Conservation (phyloP, 1,140 invertebrate genomes). For the Meloidogyne hapla region DNA sequence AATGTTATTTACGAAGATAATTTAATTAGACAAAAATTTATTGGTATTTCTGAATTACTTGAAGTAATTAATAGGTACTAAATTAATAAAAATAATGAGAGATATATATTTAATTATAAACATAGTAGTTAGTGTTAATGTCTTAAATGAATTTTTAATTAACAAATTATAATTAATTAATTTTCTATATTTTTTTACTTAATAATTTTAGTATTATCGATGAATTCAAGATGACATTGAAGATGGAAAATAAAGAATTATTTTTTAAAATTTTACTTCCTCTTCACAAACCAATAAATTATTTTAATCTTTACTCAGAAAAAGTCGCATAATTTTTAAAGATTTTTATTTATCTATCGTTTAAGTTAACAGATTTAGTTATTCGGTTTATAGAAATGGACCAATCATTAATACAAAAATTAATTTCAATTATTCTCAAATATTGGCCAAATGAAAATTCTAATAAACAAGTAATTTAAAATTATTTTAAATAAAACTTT, state of each 20-base stretch:
- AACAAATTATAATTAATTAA: too few relatives aligned
- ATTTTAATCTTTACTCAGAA: constrained; percentile 4
- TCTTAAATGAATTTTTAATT: too few relatives aligned
- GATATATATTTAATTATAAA: too few relatives aligned
- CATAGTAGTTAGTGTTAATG: too few relatives aligned
- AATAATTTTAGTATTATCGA: constrained; percentile 8
- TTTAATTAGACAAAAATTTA: constrained; percentile 9
- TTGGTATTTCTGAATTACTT: neutral
- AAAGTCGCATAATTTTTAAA: neutral
- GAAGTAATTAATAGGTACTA: constrained; percentile 1
- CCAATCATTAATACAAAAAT: neutral
- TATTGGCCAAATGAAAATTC: constrained; percentile 18
- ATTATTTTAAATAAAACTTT: neutral
- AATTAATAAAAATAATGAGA: neutral
- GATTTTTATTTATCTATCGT: neutral
- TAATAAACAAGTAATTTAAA: constrained; percentile 12
- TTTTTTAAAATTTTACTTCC: constrained; percentile 18
- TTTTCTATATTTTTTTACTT: neutral
- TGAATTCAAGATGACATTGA: constrained; percentile 20
- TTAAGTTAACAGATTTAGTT: constrained; percentile 13
- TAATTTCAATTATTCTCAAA: constrained; percentile 10
- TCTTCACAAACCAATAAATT: constrained; percentile 13
- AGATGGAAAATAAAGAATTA: constrained; percentile 13
- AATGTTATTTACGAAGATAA: constrained; percentile 16
- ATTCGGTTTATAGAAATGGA: constrained; percentile 16